Evolutionary conservation across 2,888 invertebrate genomes (phyloP), one percentile per base, ranked within the genome.

Genomic region (Melinaea menophilus): DNA sequence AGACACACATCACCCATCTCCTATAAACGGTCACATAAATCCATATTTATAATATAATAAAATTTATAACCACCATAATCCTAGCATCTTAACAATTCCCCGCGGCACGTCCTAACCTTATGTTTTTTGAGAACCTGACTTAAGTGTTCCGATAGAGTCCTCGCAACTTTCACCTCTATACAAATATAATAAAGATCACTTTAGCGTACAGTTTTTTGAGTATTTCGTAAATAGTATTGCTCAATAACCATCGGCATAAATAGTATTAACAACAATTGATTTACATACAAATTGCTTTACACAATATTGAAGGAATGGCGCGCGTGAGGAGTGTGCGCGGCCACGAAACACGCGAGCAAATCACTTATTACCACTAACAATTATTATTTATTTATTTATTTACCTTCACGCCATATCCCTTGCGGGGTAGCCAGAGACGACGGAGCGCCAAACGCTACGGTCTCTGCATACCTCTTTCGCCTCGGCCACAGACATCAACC

Each of bases 251-350:
- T 86, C 81, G 86, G 73, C 86, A 88, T 88, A 90, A 89, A 90
- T 89, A 89, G 88, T 88, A 89, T 90, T 90, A 89, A 89, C 88
- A 89, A 89, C 89, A 87, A 90, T 88, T 87, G 90, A 90, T 90
- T 90, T 88, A 88, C 90, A 90, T 90, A 90, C 90, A 90, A 89
- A 90, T 90, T 89, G 90, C 89, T 90, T 88, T 87, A 89, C 89
- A 90, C 89, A 88, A 89, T 90, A 90, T 88, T 86, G 86, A 87
- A 84, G 85, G 87, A 87, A 90, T 85, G 86, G 86, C 85, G 85
- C 84, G 87, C 86, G 85, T 87, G 86, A 88, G 84, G 88, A 73
- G 72, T 70, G 74, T 70, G 75, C 65, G 22, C 12, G 55, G 33
- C 45, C 9, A 51, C 31, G 31, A 51, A 51, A 51, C 51, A 11